Evolutionary conservation across 2,797 vertebrate genomes (phyloP).

Genomic region (Cyclopterus lumpus): DNA sequence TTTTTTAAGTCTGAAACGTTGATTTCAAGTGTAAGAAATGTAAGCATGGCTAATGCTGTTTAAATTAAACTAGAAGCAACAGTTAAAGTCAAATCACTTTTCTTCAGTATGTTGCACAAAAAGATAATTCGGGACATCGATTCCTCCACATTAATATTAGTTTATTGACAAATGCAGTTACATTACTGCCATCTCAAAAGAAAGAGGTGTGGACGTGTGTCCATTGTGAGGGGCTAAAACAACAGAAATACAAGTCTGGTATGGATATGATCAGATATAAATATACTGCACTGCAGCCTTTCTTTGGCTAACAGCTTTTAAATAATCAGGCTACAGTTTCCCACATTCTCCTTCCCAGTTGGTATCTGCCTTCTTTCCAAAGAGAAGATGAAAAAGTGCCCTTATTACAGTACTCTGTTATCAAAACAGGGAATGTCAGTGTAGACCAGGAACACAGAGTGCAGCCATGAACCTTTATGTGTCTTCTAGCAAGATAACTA

Average conservation of each 20-base stretch:
- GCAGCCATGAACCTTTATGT: slow-evolving; percentile 12
- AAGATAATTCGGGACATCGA: not conserved
- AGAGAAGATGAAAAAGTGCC: slow-evolving; percentile 69
- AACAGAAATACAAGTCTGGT: slow-evolving; percentile 44
- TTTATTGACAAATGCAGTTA: slow-evolving; percentile 2
- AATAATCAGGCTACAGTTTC: slow-evolving; percentile 70
- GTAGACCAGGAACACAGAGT: slow-evolving; percentile 38
- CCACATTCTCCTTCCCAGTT: slow-evolving; percentile 68
- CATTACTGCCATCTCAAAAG: slow-evolving; percentile 12
- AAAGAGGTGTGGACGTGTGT: slow-evolving; percentile 20
- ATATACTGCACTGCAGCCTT: slow-evolving; percentile 37
- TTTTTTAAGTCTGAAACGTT: not conserved
- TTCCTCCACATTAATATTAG: not conserved
- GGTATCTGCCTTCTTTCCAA: slow-evolving; percentile 64
- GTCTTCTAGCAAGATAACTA: not conserved
- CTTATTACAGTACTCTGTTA: slow-evolving; percentile 70
- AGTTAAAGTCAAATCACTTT: not conserved
- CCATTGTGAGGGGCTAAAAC: slow-evolving; percentile 26
- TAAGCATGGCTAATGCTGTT: not conserved
- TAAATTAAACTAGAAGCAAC: slow-evolving; percentile 1
- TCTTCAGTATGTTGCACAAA: not conserved
- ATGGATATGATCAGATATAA: slow-evolving; percentile 40
- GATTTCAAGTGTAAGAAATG: not conserved
- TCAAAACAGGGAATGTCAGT: slow-evolving; percentile 58
- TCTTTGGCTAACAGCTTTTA: slow-evolving; percentile 59